These are phyloP conservation scores for Centropristis striata DNA, from an alignment of 2,113 vertebrate genomes.

Conservation along the genomic window DNA sequence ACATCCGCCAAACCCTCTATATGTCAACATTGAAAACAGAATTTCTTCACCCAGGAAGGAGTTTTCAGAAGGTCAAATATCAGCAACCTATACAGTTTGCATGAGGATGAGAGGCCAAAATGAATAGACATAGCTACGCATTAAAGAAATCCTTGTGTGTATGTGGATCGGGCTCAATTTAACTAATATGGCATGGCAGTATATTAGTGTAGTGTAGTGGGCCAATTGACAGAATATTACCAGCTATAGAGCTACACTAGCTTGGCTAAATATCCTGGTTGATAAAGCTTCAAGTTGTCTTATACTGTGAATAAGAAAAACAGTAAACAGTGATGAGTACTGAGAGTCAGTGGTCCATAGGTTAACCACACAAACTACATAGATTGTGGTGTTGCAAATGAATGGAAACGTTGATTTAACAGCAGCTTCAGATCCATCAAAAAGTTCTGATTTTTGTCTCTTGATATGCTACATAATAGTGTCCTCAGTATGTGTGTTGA, in stretches of 20 bases:
- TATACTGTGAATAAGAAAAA: too few species aligned
- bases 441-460: background rate
- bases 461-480: background rate
- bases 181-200: too few species aligned
- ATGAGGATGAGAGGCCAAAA: too few species aligned
- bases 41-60: too few species aligned
- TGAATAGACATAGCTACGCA: too few species aligned
- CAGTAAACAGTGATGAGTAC: background rate
- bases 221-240: background rate
- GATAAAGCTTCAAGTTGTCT: background rate
- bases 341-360: background rate
- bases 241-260: background rate
- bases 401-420: background rate
- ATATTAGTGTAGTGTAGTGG: too few species aligned
- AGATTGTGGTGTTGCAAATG: background rate
- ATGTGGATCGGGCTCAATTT: too few species aligned
- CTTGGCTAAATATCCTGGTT: background rate
- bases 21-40: too few species aligned
- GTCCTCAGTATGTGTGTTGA: slow-evolving; percentile 4
- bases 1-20: too few species aligned
- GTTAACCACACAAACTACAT: background rate
- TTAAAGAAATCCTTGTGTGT: too few species aligned
- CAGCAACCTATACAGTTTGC: too few species aligned
- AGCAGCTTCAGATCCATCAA: background rate
- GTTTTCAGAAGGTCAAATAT: too few species aligned